phyloP scores from a whole-genome alignment of 2,113 vertebrate species.

The Takifugu bimaculatus region DNA sequence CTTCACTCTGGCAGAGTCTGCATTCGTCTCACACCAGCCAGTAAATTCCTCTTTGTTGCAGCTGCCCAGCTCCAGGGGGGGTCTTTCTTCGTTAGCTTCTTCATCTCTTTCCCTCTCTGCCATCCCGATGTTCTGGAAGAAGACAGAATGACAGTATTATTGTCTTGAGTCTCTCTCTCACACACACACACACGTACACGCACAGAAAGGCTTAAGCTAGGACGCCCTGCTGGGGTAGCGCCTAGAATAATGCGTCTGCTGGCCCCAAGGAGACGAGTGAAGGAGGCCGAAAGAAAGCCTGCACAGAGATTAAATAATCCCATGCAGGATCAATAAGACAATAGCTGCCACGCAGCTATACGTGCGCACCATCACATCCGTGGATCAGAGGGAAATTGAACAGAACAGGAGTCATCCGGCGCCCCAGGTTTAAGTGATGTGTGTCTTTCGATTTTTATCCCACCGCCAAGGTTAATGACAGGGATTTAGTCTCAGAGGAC shows the following conservation, averaged over 20 bases:
- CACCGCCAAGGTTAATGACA: slow-evolving; percentile 38
- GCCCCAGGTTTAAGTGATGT: slow-evolving; percentile 39
- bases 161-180: slow-evolving; percentile 27
- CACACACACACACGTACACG: slow-evolving; percentile 27
- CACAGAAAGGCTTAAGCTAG: slow-evolving; percentile 58
- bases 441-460: slow-evolving; percentile 42
- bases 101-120: slow-evolving; percentile 52
- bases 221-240: slow-evolving; percentile 52
- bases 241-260: slow-evolving; percentile 61
- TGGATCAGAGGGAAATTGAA: slow-evolving; percentile 61
- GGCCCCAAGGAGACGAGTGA: slow-evolving; percentile 59
- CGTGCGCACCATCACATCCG: slow-evolving; percentile 58
- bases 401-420: slow-evolving; percentile 23
- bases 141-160: slow-evolving; percentile 51
- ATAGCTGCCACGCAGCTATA: slow-evolving; percentile 47
- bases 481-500: slow-evolving; percentile 52
- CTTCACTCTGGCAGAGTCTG: slow-evolving; percentile 71
- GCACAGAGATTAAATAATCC: slow-evolving; percentile 54
- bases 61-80: slow-evolving; percentile 58
- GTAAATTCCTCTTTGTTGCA: slow-evolving; percentile 67
- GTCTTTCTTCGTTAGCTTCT: slow-evolving; percentile 57
- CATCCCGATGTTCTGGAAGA: slow-evolving; percentile 31
- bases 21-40: slow-evolving; percentile 65
- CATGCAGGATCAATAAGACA: slow-evolving; percentile 63
- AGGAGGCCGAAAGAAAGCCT: slow-evolving; percentile 29